phyloP scores from a whole-genome alignment of 2,113 vertebrate species.

The Burhinus oedicnemus region DNA sequence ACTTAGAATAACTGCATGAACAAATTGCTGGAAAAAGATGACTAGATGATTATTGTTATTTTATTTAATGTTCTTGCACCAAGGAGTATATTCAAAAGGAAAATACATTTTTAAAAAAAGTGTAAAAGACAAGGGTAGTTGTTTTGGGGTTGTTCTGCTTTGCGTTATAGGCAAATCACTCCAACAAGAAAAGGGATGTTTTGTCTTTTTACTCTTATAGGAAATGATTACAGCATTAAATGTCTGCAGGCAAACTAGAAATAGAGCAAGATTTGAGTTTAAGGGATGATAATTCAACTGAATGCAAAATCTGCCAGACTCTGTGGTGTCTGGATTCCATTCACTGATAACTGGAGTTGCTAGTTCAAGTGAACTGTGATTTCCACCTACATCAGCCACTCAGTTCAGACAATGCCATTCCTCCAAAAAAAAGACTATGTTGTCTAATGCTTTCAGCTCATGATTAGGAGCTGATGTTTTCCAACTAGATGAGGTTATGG shows the following conservation, averaged over 20 bases:
- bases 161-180: background rate
- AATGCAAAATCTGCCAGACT: background rate
- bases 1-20: background rate
- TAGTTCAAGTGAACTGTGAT: background rate
- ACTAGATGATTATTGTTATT: background rate
- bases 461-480: background rate
- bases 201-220: background rate
- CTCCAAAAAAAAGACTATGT: background rate
- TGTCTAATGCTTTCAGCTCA: background rate
- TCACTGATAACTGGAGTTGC: background rate
- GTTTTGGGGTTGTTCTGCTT: background rate
- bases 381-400: background rate
- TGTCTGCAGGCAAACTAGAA: background rate
- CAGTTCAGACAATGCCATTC: background rate
- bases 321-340: background rate
- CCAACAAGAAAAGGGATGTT: background rate
- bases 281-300: constrained; percentile 3
- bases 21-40: background rate
- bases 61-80: background rate
- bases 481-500: background rate
- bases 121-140: background rate
- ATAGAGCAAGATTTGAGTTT: background rate
- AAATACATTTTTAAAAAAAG: background rate
- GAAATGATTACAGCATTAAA: background rate
- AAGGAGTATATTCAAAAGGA: background rate